Percentiles rank a stretch among this genome's conserved stretches.
Conservation (phyloP, 2,888 invertebrate species). For the Chirona hameri region DNA sequence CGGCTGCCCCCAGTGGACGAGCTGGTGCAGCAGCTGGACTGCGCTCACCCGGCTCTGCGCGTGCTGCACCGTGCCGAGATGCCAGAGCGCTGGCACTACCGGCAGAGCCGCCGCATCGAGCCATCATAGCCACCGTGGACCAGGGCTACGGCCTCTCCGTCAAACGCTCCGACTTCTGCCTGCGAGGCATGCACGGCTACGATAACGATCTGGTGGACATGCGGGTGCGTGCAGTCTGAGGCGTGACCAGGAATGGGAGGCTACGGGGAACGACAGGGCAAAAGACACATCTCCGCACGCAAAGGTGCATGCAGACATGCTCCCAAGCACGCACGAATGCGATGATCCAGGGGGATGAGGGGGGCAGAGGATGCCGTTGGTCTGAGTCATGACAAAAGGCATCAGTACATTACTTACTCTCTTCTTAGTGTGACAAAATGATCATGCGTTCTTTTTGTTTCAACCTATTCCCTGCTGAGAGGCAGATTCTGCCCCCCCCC, state of each 20-base stretch:
- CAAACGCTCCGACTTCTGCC: background rate
- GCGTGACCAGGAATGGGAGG: background rate
- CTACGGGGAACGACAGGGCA: too few species aligned
- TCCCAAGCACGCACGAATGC: too few species aligned
- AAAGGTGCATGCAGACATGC: too few species aligned
- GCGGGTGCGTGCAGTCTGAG: background rate
- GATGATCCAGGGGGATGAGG: too few species aligned
- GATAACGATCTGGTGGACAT: background rate
- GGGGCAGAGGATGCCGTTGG: too few species aligned
- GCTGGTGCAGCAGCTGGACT: constrained; percentile 34
- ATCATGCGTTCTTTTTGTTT: too few species aligned
- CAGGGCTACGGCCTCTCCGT: constrained; percentile 33
- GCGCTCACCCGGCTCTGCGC: constrained; percentile 34
- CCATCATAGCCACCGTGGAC: constrained; percentile 35
- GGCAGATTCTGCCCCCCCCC: too few species aligned
- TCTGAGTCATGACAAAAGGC: too few species aligned
- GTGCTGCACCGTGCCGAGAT: constrained; percentile 31
- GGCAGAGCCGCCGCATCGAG: constrained; percentile 36
- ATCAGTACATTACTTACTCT: too few species aligned
- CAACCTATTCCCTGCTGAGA: too few species aligned
- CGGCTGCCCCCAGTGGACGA: background rate
- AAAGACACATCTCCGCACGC: too few species aligned
- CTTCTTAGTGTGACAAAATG: too few species aligned
- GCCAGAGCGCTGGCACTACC: constrained; percentile 38
- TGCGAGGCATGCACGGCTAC: background rate